Conservation (phyloP, 2,113 vertebrate genomes). For the Tympanuchus pallidicinctus region DNA sequence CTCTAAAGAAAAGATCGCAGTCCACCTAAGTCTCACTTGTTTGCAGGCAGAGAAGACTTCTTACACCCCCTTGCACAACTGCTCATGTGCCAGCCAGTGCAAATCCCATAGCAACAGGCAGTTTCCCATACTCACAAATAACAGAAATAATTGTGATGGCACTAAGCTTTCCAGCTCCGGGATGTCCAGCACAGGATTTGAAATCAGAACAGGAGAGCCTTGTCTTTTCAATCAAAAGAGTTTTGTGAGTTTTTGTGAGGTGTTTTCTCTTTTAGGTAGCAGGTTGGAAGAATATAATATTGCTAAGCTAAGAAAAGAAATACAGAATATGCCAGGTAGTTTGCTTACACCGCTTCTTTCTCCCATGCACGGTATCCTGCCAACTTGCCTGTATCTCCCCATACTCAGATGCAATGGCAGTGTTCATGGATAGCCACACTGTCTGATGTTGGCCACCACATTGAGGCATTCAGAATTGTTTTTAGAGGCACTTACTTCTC, state of each 20-base stretch:
- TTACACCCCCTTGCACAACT: background rate
- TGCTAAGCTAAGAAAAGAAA: background rate
- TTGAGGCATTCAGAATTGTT: background rate
- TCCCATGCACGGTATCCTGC: background rate
- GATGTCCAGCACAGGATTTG: background rate
- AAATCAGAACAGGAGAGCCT: background rate
- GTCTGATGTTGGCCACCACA: no score
- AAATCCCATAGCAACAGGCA: background rate
- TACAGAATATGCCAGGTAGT: background rate
- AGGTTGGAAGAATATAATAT: background rate
- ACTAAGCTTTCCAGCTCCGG: background rate
- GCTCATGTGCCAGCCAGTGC: background rate
- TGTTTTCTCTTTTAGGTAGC: background rate
- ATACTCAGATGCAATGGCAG: rapidly evolving
- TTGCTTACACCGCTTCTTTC: background rate
- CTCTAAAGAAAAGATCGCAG: background rate
- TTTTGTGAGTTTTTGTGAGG: background rate
- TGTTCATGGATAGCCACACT: background rate
- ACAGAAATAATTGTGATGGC: background rate
- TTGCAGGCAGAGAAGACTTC: background rate
- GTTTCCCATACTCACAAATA: background rate
- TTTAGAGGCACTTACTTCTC: background rate
- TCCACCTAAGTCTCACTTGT: background rate
- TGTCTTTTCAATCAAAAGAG: background rate
- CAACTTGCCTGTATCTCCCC: background rate